phyloP scores from a whole-genome alignment of 2,113 vertebrate genomes.

The Perccottus glenii region DNA sequence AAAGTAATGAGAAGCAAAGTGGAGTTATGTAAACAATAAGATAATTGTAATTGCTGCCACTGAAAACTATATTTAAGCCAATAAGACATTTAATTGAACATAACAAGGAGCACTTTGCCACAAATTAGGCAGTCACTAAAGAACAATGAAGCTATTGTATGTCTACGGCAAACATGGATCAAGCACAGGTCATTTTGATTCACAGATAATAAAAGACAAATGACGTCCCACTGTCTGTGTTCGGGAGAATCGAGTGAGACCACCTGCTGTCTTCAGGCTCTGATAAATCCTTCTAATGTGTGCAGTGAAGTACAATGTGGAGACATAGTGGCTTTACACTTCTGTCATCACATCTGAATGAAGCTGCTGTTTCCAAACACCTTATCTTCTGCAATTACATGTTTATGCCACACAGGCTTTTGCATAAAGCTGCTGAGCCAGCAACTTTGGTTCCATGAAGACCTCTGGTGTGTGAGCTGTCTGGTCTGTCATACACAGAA shows the following conservation, averaged over 20 bases:
- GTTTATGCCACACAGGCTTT: constrained; percentile 17
- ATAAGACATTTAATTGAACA: background rate
- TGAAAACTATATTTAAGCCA: background rate
- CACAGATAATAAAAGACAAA: constrained; percentile 8
- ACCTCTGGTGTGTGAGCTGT: constrained; percentile 23
- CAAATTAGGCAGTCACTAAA: constrained; percentile 3
- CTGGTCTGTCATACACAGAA: constrained; percentile 31
- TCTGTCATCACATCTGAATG: constrained; percentile 13
- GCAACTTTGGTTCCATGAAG: constrained; percentile 26
- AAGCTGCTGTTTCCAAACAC: constrained; percentile 6
- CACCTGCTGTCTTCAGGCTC: constrained; percentile 11
- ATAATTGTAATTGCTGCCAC: background rate
- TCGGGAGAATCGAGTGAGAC: background rate
- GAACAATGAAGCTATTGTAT: background rate
- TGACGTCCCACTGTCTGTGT: background rate
- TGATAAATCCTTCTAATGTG: constrained; percentile 6
- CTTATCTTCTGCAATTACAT: constrained; percentile 20
- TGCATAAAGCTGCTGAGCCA: constrained; percentile 41
- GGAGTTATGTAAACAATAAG: background rate
- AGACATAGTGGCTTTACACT: constrained; percentile 19
- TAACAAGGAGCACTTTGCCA: background rate
- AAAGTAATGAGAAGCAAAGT: background rate
- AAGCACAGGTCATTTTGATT: background rate
- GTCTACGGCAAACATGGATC: background rate
- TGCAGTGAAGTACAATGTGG: background rate